These are phyloP conservation scores for Ginglymostoma cirratum DNA, from an alignment of 2,113 vertebrate species.

Conservation along the genomic window DNA sequence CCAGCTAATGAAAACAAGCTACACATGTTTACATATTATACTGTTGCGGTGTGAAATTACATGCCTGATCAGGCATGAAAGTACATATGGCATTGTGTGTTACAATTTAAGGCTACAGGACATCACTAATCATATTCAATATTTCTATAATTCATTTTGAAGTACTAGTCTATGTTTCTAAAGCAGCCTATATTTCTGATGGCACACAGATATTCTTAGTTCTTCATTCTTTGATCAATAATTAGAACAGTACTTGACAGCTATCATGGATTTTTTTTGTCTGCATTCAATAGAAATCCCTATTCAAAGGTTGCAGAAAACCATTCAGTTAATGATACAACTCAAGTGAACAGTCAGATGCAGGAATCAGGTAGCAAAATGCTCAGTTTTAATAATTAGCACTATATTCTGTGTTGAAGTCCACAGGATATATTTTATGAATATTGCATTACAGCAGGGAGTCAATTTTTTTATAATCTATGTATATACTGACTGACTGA, in stretches of 20 bases:
- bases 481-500: background rate
- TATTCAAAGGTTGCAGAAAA: background rate
- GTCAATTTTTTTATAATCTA: conserved; percentile 14
- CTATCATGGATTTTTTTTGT: background rate
- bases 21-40: conserved; percentile 27
- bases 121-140: conserved; percentile 29
- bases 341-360: background rate
- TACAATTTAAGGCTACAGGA: conserved; percentile 27
- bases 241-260: background rate
- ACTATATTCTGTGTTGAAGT: background rate
- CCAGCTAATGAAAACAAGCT: conserved; percentile 34
- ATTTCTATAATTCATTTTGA: background rate
- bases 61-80: conserved; percentile 35
- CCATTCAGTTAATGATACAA: background rate
- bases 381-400: background rate
- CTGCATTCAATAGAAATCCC: background rate
- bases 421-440: background rate
- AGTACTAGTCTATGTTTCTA: background rate
- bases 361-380: background rate
- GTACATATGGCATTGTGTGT: conserved; percentile 34
- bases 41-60: conserved; percentile 14
- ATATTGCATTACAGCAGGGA: background rate
- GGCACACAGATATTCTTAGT: background rate
- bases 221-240: background rate
- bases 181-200: background rate